phyloP scores from a whole-genome alignment of 1,140 invertebrate species.

The Drosophila watanabei region DNA sequence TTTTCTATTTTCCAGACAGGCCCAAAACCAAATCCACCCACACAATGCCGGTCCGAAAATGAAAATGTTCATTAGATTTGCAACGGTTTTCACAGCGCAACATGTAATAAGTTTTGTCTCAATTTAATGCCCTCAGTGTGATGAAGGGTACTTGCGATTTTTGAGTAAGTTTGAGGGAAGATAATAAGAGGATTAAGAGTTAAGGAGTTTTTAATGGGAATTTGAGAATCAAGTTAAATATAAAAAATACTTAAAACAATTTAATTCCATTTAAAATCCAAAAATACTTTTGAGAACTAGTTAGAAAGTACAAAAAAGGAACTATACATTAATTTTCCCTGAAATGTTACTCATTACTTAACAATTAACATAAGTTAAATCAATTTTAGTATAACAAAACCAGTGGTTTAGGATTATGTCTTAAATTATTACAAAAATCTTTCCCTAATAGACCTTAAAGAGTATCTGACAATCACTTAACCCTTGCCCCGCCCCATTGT shows the following conservation, averaged over 20 bases:
- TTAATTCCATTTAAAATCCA: not conserved
- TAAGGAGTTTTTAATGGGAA: not conserved
- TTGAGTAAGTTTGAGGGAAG: not conserved
- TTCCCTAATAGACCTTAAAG: not conserved
- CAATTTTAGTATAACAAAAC: too few species aligned
- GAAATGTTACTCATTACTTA: not conserved
- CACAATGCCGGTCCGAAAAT: constrained; percentile 65
- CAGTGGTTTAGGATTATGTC: rapidly evolving
- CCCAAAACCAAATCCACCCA: constrained; percentile 61
- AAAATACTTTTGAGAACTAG: not conserved
- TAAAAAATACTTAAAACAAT: not conserved
- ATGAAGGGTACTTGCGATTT: not conserved
- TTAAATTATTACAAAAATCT: not conserved
- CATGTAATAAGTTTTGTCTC: constrained; percentile 75
- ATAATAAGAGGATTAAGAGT: too few species aligned
- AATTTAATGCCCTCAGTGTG: constrained; percentile 30
- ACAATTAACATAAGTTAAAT: not conserved
- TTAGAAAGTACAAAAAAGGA: not conserved
- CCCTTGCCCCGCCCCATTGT: constrained; percentile 2
- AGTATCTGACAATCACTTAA: constrained; percentile 6
- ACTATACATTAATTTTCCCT: too few species aligned
- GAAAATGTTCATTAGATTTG: constrained; percentile 82
- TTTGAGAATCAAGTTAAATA: not conserved
- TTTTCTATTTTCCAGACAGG: constrained; percentile 33
- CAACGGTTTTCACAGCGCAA: constrained; percentile 77